These are phyloP conservation scores for Polydrusus pterygomalis DNA, from an alignment of 2,888 invertebrate species.

Conservation along the genomic window DNA sequence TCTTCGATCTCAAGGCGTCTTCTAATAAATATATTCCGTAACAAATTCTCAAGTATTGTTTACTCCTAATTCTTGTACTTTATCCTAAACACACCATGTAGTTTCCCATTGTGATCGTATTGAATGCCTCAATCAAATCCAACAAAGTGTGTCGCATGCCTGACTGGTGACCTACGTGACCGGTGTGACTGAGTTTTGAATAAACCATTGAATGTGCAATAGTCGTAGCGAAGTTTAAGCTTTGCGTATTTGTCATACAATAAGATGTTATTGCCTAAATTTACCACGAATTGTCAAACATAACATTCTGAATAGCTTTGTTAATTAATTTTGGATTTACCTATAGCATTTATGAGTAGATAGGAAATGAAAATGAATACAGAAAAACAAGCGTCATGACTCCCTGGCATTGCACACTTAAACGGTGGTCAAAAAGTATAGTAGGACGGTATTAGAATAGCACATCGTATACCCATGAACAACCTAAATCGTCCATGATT, in stretches of 20 bases:
- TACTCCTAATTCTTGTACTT: not conserved
- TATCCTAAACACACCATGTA: not conserved
- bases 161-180: constrained; percentile 26
- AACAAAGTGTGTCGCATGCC: constrained; percentile 35
- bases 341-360: not conserved
- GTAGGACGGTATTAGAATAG: too few relatives aligned
- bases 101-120: not conserved
- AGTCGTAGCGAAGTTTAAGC: not conserved
- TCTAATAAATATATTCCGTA: too few relatives aligned
- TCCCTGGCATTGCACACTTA: too few relatives aligned
- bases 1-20: too few relatives aligned
- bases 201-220: not conserved
- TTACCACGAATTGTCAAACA: not conserved
- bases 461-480: too few relatives aligned
- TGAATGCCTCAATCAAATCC: constrained; percentile 17
- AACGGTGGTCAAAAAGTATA: too few relatives aligned
- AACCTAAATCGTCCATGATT: too few relatives aligned
- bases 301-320: not conserved
- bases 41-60: not conserved
- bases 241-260: not conserved
- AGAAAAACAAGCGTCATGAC: too few relatives aligned
- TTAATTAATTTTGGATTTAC: not conserved
- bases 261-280: constrained; percentile 2
- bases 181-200: constrained; percentile 15
- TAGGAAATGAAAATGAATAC: too few relatives aligned